These are phyloP conservation scores for Heliconius nattereri DNA, from an alignment of 1,140 invertebrate genomes.

Conservation along the genomic window DNA sequence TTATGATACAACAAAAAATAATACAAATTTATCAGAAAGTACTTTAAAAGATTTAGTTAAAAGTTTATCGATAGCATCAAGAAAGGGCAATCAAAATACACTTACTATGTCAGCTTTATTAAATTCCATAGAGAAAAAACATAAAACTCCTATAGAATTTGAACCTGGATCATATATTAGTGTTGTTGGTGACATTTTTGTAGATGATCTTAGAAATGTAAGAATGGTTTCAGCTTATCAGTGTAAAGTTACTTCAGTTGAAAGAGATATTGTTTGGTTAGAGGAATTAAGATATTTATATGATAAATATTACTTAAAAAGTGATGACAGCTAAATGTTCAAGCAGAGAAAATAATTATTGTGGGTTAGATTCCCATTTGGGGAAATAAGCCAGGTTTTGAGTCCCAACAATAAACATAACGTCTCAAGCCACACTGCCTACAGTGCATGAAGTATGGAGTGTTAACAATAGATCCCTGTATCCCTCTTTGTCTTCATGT, in stretches of 20 bases:
- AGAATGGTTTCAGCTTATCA: conserved; percentile 68
- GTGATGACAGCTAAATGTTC: neutral
- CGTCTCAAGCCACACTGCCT: too few relatives aligned
- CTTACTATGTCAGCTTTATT: conserved; percentile 57
- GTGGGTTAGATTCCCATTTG: too few relatives aligned
- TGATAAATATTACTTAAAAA: conserved; percentile 65
- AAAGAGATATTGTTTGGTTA: conserved; percentile 68
- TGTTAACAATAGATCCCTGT: too few relatives aligned
- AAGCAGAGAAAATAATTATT: too few relatives aligned
- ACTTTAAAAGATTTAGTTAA: conserved; percentile 50
- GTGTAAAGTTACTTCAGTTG: conserved; percentile 53
- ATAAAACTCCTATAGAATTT: conserved; percentile 51
- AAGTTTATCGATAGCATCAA: conserved; percentile 50
- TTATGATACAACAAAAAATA: conserved; percentile 60
- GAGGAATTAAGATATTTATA: conserved; percentile 70
- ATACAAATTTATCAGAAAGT: conserved; percentile 41
- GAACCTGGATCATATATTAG: conserved; percentile 54
- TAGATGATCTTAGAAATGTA: conserved; percentile 53
- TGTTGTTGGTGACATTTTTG: conserved; percentile 71
- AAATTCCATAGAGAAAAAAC: conserved; percentile 52
- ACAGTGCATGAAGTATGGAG: too few relatives aligned
- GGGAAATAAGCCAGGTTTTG: too few relatives aligned
- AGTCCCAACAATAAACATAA: too few relatives aligned
- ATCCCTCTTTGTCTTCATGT: too few relatives aligned
- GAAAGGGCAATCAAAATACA: conserved; percentile 50